Evolutionary conservation across 2,888 invertebrate genomes (phyloP), one percentile per base, ranked within the genome.

Genomic region (Agrotis clavis): DNA sequence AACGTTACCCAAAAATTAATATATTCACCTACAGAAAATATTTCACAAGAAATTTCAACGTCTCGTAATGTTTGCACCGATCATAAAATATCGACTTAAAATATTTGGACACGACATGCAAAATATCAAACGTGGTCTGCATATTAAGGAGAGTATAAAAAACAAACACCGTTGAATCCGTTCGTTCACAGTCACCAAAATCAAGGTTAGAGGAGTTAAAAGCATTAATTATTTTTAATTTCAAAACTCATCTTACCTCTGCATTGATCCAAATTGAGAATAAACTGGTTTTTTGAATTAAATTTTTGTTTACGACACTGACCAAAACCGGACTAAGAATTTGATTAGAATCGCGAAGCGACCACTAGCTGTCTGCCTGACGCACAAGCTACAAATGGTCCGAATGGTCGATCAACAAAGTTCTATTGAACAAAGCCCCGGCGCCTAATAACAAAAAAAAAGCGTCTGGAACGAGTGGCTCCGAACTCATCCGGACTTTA

Each of bases 161-260:
- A 53, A 50, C 54, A 72, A 41, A 72, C 35, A 53, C 11, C 41
- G 41, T 25, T n/a, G 25, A 16, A 19, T 18, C 16, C 25, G 51
- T 45, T 45, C 50, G 63, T 60, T 72, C 21, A 35, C 41, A 60
- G 63, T 62, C 53, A 59, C 48, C 18, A 51, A 50, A 41, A 59
- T n/a, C 75, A 79, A 74, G 67, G 67, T 74, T 74, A 60, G 0
- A 60, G 2, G 19, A n/a, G 14, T 35, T 30, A 63, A 35, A 57
- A 16, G 11, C 25, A 16, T 60, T 48, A 13, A 48, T n/a, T 21
- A 69, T 30, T 35, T 59, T 68, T 5, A 19, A 35, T 51, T 7
- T 45, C 41, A 53, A 69, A 80, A 68, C 35, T 59, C 60, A 68
- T 80, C 75, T 69, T 75, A 80, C 80, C 80, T 84, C 19, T 68